Conservation (phyloP, 2,888 invertebrate genomes). For the Drosophila imparisetae region DNA sequence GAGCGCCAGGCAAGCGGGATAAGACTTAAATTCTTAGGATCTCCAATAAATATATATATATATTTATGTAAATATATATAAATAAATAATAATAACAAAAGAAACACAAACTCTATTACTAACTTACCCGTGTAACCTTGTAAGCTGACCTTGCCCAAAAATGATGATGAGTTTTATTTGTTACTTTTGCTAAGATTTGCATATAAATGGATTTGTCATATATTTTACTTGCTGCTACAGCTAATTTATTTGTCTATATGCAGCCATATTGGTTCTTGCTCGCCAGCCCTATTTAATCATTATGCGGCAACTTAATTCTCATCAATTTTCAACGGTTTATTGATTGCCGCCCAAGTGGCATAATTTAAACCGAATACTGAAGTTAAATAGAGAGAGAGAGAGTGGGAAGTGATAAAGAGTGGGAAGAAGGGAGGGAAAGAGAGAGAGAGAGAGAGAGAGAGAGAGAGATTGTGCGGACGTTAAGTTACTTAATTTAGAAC, state of each 20-base stretch:
- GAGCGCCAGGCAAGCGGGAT: neutral
- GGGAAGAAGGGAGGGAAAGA: neutral
- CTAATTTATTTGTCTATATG: conserved; percentile 7
- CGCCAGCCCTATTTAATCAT: conserved; percentile 40
- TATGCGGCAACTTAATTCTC: conserved; percentile 61
- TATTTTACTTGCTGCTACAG: neutral
- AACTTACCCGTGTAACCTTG: neutral
- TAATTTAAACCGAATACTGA: conserved; percentile 58
- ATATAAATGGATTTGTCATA: conserved; percentile 17
- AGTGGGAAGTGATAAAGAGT: neutral
- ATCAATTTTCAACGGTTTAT: conserved; percentile 72
- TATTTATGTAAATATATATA: no score
- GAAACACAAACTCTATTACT: neutral
- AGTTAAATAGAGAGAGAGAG: neutral
- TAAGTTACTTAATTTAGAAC: conserved; percentile 62
- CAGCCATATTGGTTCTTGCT: neutral
- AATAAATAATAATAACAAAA: neutral
- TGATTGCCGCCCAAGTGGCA: conserved; percentile 62
- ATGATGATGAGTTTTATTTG: neutral
- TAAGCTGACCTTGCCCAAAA: neutral
- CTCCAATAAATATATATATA: neutral
- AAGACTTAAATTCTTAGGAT: neutral
- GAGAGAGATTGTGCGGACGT: conserved; percentile 2
- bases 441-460: neutral
- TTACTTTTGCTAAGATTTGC: neutral